Evolutionary conservation across 2,888 invertebrate species (phyloP).

Genomic region (Ellobium chinense): DNA sequence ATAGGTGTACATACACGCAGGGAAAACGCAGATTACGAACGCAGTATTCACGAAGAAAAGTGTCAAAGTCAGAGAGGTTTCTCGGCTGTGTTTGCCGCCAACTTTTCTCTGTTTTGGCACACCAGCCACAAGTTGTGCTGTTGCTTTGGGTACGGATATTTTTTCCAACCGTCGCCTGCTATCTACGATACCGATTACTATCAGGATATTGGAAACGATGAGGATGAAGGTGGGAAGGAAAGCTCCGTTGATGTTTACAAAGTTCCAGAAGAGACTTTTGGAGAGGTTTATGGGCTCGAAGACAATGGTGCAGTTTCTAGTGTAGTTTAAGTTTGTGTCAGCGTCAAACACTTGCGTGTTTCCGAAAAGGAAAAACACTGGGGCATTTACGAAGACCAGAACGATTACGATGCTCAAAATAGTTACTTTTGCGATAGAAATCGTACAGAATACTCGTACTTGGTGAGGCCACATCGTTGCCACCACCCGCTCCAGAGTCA

Average conservation of each 20-base stretch:
- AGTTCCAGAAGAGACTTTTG: not conserved
- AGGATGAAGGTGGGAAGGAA: conserved; percentile 23
- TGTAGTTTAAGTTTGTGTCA: not conserved
- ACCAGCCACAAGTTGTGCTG: not conserved
- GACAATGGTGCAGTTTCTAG: not conserved
- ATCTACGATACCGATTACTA: not conserved
- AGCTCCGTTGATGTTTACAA: not conserved
- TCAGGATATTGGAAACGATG: conserved; percentile 12
- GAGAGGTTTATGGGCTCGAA: not conserved
- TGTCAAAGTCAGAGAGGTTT: not conserved
- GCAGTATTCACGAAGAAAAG: not conserved
- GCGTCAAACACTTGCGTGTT: not conserved
- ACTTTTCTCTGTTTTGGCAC: not conserved
- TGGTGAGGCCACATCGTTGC: not conserved
- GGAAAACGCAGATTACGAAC: not conserved
- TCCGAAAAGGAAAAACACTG: not conserved
- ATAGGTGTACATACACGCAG: not conserved
- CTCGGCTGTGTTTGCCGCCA: not conserved
- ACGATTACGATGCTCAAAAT: not conserved
- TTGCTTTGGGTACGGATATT: not conserved
- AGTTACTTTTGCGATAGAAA: not conserved
- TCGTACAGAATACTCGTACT: not conserved
- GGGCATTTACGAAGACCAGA: not conserved
- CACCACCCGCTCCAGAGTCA: not conserved
- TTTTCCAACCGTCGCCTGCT: not conserved